Percentiles rank a stretch among this genome's conserved stretches.
These are phyloP conservation scores for Drosophila longiperda DNA, from an alignment of 2,888 invertebrate species.

Conservation along the genomic window DNA sequence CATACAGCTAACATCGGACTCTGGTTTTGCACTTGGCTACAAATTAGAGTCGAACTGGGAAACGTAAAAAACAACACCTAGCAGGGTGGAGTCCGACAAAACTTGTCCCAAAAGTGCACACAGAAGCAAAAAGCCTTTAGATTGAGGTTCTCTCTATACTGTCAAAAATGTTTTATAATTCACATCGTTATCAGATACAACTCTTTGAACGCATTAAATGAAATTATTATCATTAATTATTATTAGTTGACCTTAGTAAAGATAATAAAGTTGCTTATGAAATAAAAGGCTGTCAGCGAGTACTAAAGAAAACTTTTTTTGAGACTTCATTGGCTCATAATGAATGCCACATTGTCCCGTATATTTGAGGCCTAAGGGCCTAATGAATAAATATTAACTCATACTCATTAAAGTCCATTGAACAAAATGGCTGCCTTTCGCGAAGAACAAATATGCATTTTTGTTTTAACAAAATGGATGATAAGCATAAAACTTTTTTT, in stretches of 20 bases:
- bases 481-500: constrained; percentile 30
- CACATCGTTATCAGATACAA: neutral
- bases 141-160: constrained; percentile 22
- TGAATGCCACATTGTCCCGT: constrained; percentile 16
- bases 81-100: constrained; percentile 11
- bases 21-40: constrained; percentile 22
- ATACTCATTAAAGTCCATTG: neutral
- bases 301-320: constrained; percentile 39
- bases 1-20: constrained; percentile 21
- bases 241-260: constrained; percentile 21
- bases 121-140: constrained; percentile 27
- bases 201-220: constrained; percentile 9
- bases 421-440: constrained; percentile 11
- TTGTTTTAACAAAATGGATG: constrained; percentile 14
- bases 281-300: constrained; percentile 20
- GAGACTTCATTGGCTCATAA: constrained; percentile 15
- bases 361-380: neutral
- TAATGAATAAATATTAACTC: constrained; percentile 46
- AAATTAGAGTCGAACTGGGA: constrained; percentile 49
- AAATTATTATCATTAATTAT: constrained; percentile 11
- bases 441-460: constrained; percentile 43
- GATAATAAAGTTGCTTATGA: constrained; percentile 41
- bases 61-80: constrained; percentile 17
- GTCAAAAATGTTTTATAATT: neutral
- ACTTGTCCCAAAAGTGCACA: constrained; percentile 54